A percentile compares a stretch with the other conserved stretches of the same genome.
Conservation (phyloP, 2,797 vertebrate species). For the Cryptoprocta ferox region DNA sequence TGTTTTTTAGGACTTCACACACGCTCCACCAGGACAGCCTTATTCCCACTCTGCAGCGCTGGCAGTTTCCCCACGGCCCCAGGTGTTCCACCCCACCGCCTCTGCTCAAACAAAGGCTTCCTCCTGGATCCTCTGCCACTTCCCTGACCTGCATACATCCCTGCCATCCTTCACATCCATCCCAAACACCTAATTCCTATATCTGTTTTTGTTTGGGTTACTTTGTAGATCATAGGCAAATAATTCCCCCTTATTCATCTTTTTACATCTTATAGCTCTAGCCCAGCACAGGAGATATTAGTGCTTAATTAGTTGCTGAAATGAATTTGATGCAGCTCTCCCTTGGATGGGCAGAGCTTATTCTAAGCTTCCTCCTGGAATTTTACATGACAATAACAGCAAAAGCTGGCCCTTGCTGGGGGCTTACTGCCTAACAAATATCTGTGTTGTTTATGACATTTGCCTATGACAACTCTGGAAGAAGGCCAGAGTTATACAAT, state of each 20-base stretch:
- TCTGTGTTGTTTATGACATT: background rate
- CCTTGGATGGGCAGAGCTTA: background rate
- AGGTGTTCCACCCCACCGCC: accelerated
- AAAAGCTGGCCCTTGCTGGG: background rate
- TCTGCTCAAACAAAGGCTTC: background rate
- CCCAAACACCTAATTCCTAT: background rate
- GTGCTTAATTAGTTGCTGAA: background rate
- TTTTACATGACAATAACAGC: background rate
- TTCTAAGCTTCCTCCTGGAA: background rate
- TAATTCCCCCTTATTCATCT: background rate
- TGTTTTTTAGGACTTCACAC: accelerated
- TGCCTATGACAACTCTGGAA: background rate
- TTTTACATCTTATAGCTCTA: background rate
- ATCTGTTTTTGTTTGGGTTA: background rate
- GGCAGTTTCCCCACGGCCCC: accelerated
- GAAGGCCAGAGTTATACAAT: no score
- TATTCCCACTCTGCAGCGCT: accelerated
- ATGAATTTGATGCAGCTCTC: background rate
- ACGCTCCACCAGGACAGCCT: accelerated
- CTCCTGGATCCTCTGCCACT: accelerated
- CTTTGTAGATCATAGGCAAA: background rate
- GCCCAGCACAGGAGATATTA: background rate
- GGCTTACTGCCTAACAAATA: background rate
- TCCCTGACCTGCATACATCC: accelerated
- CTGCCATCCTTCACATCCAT: background rate